Evolutionary conservation across 1,140 invertebrate genomes (phyloP).

Genomic region (Oryctes rhinoceros): DNA sequence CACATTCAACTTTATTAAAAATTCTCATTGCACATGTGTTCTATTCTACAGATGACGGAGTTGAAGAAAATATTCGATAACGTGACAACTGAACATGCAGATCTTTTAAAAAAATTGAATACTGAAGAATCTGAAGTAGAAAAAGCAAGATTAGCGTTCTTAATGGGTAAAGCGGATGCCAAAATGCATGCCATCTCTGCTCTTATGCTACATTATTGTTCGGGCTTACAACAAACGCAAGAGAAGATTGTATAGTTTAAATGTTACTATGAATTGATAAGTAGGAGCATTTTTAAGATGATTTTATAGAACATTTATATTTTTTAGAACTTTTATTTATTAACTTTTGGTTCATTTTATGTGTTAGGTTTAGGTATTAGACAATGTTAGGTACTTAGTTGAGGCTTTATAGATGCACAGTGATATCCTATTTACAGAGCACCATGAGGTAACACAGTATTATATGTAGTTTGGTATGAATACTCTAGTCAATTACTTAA

Average conservation of each 20-base stretch:
- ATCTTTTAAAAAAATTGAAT: constrained; percentile 62
- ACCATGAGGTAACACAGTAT: constrained; percentile 24
- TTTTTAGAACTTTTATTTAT: not conserved
- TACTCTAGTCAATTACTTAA: constrained; percentile 30
- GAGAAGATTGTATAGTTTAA: constrained; percentile 56
- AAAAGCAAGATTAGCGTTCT: constrained; percentile 64
- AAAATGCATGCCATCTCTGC: constrained; percentile 82
- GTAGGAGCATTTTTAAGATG: not conserved
- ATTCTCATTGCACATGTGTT: no score
- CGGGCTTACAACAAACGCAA: constrained; percentile 71
- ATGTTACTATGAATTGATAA: constrained; percentile 8
- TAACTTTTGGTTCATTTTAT: not conserved
- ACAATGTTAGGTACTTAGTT: not conserved
- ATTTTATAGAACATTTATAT: not conserved
- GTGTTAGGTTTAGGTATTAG: not conserved
- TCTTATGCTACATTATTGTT: constrained; percentile 86
- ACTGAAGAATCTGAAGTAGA: constrained; percentile 64
- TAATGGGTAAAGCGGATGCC: constrained; percentile 73
- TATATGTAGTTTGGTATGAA: constrained; percentile 6
- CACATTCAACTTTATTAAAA: no score
- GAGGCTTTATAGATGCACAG: constrained; percentile 20
- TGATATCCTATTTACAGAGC: constrained; percentile 11
- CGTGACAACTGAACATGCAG: constrained; percentile 66
- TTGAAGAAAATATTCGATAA: constrained; percentile 75
- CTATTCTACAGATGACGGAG: constrained; percentile 70